Conservation (phyloP, 2,888 invertebrate genomes). For the Tridacna gigas region DNA sequence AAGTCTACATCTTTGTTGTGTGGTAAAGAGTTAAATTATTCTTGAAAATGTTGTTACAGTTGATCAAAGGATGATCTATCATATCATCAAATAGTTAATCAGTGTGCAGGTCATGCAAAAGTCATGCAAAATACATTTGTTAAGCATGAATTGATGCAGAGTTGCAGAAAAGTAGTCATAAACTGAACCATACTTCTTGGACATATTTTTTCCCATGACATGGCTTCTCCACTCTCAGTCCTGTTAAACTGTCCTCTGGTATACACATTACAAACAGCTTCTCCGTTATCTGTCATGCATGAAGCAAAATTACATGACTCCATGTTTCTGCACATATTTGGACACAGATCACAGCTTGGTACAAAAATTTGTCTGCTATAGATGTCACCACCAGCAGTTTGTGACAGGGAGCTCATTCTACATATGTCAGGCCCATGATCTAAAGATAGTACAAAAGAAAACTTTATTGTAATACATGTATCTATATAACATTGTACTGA, state of each 20-base stretch:
- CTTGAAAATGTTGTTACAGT: no score
- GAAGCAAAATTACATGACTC: conserved; percentile 5
- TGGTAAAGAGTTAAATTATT: no score
- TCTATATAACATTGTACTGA: neutral
- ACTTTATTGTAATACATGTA: no score
- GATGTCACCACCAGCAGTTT: neutral
- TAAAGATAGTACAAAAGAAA: neutral
- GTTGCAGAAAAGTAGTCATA: no score
- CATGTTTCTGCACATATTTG: neutral
- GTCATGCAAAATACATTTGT: no score
- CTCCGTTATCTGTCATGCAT: neutral
- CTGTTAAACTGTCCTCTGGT: neutral
- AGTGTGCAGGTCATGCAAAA: no score
- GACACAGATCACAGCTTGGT: conserved; percentile 2
- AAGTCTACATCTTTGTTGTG: no score
- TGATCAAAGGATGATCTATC: no score
- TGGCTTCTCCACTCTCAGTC: neutral
- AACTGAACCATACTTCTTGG: conserved; percentile 9
- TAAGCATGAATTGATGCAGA: no score
- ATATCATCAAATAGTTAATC: no score
- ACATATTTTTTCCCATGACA: conserved; percentile 26
- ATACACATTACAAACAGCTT: neutral
- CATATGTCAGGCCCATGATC: neutral
- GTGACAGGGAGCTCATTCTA: neutral
- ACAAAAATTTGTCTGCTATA: conserved; percentile 4